Evolutionary conservation across 2,113 vertebrate genomes (phyloP).

Genomic region (Oceanites oceanicus): DNA sequence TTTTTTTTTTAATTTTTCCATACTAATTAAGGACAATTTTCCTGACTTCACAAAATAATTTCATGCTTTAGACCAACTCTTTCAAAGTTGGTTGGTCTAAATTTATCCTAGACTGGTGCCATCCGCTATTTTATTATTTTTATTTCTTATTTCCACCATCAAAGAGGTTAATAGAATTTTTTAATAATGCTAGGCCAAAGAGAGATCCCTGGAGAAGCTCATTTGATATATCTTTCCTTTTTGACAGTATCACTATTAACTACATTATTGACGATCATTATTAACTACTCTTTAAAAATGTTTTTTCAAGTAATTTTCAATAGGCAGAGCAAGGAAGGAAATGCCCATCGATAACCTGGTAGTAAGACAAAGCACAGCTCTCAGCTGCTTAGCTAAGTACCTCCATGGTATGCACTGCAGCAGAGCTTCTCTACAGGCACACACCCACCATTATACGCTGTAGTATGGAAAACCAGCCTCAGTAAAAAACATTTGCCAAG

Average conservation of each 20-base stretch:
- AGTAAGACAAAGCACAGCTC: neutral
- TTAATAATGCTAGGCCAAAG: slow-evolving; percentile 28
- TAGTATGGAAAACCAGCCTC: neutral
- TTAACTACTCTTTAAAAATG: slow-evolving; percentile 1
- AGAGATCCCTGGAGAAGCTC: neutral
- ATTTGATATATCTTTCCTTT: slow-evolving; percentile 3
- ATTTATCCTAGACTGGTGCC: neutral
- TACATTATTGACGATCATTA: slow-evolving; percentile 13
- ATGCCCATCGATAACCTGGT: neutral
- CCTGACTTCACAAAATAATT: neutral
- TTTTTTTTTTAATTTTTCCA: neutral
- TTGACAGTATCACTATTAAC: slow-evolving; percentile 12
- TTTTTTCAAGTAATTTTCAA: slow-evolving; percentile 36
- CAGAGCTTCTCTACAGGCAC: neutral
- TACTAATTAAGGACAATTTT: neutral
- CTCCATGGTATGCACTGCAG: neutral
- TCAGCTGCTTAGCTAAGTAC: neutral
- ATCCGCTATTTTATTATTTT: neutral
- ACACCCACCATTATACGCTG: fast-evolving
- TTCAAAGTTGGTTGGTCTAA: neutral
- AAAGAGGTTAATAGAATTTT: slow-evolving; percentile 35
- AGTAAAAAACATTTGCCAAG: neutral
- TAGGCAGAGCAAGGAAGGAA: neutral
- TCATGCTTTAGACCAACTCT: neutral
- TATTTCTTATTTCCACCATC: neutral